Evolutionary conservation across 2,888 invertebrate genomes (phyloP), one percentile per base, ranked within the genome.

Genomic region (Strigamia transsilvanica): DNA sequence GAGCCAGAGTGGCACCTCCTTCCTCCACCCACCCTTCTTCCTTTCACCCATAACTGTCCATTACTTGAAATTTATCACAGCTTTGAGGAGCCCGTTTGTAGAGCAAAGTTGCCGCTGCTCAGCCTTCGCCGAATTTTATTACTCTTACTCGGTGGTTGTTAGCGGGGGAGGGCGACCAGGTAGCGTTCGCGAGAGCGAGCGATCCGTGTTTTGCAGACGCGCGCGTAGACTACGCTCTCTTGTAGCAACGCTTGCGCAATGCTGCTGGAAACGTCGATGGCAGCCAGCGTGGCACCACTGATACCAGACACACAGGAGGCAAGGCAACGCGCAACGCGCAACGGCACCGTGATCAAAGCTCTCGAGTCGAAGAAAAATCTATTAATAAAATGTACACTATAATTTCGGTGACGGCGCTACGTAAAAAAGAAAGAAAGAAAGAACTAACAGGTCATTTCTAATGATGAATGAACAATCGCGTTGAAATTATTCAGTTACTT

Each of bases 61-160:
- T 79, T 79, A 79, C 79, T 42, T 42, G 79, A 42, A 79, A 79
- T 79, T 79, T 79, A 79, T 79, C 79, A 42, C 79, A 79, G 79
- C 41, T 79, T 79, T 79, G 79, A 79, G 79, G 41, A 42, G 79
- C 79, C 56, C 42, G 79, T 79, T 79, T 77, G 41, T 42, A 42
- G 41, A 41, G 79, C 56, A 56, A 79, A 79, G 79, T 79, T 79
- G 79, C 79, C 79, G 79, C 79, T 79, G 38, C 79, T 79, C 79
- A 42, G 79, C 79, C 41, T 42, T 38, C 56, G 56, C 56, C 79
- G 79, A 79, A 79, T 79, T 79, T 79, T 79, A 79, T 79, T 79
- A 79, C 79, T 42, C 56, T 56, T 56, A 42, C 38, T 42, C 79
- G 79, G 79, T 79, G 38, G 79, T 79, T 79, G 42, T 42, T 42